Percentiles rank a stretch among this genome's conserved stretches.
Evolutionary conservation across 2,113 vertebrate genomes (phyloP).

Genomic region (Pangasianodon gigas): DNA sequence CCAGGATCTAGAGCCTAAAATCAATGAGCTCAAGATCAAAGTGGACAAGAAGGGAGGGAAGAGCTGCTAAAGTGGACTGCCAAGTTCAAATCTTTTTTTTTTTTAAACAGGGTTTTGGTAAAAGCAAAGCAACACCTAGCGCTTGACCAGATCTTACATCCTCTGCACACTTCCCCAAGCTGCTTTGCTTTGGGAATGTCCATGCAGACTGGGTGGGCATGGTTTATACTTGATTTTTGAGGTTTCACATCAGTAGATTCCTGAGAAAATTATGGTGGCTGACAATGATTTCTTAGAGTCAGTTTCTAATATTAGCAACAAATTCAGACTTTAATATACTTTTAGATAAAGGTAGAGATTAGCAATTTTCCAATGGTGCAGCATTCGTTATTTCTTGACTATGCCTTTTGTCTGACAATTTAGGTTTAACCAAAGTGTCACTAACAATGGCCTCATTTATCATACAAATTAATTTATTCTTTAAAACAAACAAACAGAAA

Average conservation of each 20-base stretch:
- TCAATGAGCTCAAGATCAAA: constrained; percentile 56
- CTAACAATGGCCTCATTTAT: background rate
- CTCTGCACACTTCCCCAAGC: background rate
- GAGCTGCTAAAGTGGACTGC: constrained; percentile 40
- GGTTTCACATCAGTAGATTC: background rate
- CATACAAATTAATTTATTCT: background rate
- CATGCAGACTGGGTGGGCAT: background rate
- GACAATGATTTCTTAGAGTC: background rate
- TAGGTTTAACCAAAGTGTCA: background rate
- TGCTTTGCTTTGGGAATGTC: background rate
- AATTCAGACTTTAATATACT: background rate
- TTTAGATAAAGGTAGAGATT: background rate
- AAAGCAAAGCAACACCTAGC: background rate
- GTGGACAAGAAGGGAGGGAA: constrained; percentile 49
- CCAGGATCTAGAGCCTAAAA: constrained; percentile 50
- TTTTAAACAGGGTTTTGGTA: background rate
- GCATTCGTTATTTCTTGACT: background rate
- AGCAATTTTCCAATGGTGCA: background rate
- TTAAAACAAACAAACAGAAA: background rate
- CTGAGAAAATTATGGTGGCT: background rate
- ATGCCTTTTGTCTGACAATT: background rate
- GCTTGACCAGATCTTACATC: background rate
- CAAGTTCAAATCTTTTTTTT: background rate
- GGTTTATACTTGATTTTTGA: background rate
- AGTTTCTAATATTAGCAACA: background rate